phyloP scores from a whole-genome alignment of 53 echinoderm and acorn worm genomes.

The Echinarachnius parma region DNA sequence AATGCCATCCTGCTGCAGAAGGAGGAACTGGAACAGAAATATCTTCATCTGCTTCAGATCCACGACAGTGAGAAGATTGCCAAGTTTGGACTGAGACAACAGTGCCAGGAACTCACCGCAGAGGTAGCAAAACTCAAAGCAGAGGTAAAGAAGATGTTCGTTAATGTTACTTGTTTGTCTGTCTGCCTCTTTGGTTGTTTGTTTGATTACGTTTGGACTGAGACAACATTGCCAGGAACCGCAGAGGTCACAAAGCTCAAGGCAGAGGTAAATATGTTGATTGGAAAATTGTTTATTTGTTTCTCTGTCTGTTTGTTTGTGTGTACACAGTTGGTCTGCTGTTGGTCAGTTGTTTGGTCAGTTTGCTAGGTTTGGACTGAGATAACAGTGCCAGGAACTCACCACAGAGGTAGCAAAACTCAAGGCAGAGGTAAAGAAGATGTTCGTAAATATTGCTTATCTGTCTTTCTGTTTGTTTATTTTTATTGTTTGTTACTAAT shows the following conservation, averaged over 20 bases:
- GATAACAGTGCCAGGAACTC: constrained; percentile 91
- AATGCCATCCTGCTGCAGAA: constrained; percentile 86
- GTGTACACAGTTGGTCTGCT: no score
- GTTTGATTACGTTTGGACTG: constrained; percentile 69
- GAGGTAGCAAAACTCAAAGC: constrained; percentile 83
- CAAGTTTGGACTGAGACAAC: constrained; percentile 81
- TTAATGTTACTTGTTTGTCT: no score
- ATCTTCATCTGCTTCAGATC: constrained; percentile 92
- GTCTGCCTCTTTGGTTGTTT: no score
- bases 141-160: constrained; percentile 78
- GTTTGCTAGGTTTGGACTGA: constrained; percentile 81
- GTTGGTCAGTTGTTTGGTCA: no score
- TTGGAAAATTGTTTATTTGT: no score
- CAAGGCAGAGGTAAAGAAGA: constrained; percentile 79
- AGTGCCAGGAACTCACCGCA: constrained; percentile 85
- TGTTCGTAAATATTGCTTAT: no score
- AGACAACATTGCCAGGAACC: constrained; percentile 91
- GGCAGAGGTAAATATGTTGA: constrained; percentile 75
- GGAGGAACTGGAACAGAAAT: constrained; percentile 95
- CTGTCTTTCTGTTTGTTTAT: no score
- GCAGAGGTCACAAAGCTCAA: constrained; percentile 82
- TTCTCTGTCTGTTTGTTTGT: no score
- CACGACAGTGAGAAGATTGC: constrained; percentile 99
- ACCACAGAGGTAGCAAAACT: constrained; percentile 79
- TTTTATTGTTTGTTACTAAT: no score